Percentiles rank a stretch among this genome's conserved stretches.
Conservation (phyloP, 2,888 invertebrate genomes). For the Danaus chrysippus region DNA sequence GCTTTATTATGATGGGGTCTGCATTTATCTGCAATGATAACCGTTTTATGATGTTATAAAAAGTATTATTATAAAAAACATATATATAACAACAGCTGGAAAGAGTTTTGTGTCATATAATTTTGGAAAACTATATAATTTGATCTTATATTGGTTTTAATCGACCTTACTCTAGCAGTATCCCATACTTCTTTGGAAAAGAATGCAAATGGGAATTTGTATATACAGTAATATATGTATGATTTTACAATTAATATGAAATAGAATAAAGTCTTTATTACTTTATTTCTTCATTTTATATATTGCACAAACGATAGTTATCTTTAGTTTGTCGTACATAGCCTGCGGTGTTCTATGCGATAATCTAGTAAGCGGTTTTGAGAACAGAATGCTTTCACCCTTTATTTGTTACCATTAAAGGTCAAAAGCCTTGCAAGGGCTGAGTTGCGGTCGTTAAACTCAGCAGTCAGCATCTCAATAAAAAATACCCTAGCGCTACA, state of each 20-base stretch:
- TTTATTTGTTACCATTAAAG: conserved; percentile 53
- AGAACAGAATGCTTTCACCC: conserved; percentile 21
- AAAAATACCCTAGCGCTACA: conserved; percentile 56
- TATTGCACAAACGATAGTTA: no score
- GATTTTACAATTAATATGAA: no score
- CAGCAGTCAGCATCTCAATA: conserved; percentile 55
- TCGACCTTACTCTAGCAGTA: no score
- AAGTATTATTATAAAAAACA: conserved; percentile 9
- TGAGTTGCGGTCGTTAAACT: conserved; percentile 53
- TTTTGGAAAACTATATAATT: background rate
- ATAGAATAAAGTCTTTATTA: no score
- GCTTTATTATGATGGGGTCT: conserved; percentile 13
- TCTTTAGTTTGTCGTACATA: no score
- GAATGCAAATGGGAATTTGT: no score
- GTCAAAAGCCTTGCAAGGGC: conserved; percentile 56
- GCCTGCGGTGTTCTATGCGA: background rate
- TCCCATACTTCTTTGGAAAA: no score
- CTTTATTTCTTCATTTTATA: no score
- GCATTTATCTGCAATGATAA: conserved; percentile 14
- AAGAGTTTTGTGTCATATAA: background rate
- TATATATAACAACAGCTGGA: conserved; percentile 9
- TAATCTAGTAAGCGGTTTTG: background rate
- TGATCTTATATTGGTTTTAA: background rate
- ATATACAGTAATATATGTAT: no score
- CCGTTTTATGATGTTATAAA: conserved; percentile 12